These are phyloP conservation scores for Aegotheles bennettii DNA, from an alignment of 2,113 vertebrate species.

Conservation along the genomic window DNA sequence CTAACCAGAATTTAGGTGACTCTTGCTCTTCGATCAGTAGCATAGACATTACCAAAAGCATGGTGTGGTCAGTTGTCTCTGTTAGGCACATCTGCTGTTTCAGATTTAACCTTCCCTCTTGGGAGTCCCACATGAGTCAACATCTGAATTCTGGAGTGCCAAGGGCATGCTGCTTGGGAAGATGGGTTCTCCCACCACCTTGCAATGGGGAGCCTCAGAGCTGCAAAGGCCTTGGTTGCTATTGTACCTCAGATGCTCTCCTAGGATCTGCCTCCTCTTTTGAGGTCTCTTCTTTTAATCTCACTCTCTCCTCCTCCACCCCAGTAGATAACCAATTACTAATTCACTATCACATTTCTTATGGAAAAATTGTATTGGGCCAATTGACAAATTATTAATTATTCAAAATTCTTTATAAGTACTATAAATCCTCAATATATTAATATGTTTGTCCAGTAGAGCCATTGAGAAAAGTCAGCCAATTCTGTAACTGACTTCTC, in stretches of 20 bases:
- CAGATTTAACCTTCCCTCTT: not conserved
- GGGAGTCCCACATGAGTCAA: not conserved
- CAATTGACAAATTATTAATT: not conserved
- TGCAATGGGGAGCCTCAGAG: rapidly evolving
- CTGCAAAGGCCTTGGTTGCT: not conserved
- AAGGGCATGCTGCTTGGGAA: not conserved
- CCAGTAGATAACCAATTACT: not conserved
- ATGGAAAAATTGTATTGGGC: not conserved
- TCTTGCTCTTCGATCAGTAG: not conserved
- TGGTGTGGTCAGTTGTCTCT: not conserved
- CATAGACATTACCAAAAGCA: not conserved
- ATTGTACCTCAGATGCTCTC: not conserved
- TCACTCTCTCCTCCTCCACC: not conserved
- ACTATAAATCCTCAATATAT: not conserved
- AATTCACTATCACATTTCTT: not conserved
- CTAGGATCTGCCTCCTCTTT: not conserved
- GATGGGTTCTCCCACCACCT: not conserved
- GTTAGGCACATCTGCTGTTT: not conserved
- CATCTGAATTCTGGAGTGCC: not conserved
- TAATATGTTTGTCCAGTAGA: not conserved
- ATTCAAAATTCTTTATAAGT: not conserved
- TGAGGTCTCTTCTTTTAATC: not conserved
- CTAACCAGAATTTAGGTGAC: not conserved
- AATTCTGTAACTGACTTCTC: not conserved
- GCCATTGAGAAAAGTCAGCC: not conserved